Conservation (phyloP, 1,140 invertebrate genomes). For the Aporrectodea caliginosa region DNA sequence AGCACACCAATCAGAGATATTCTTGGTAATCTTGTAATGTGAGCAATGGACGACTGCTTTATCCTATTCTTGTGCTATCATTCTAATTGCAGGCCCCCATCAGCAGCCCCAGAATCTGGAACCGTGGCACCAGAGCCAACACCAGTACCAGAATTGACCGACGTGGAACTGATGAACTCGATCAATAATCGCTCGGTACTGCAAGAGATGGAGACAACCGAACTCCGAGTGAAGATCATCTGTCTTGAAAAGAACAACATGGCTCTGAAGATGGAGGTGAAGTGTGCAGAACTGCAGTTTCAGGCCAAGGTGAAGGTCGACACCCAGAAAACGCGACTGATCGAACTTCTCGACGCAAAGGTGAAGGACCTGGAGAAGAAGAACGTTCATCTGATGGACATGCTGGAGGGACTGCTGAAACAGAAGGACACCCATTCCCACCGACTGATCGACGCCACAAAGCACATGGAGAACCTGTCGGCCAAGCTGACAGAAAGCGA, state of each 20-base stretch:
- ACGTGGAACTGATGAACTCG: too few species aligned
- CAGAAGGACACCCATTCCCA: conserved; percentile 11
- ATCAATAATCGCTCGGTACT: too few species aligned
- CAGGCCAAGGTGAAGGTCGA: conserved; percentile 15
- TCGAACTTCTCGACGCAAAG: conserved; percentile 16
- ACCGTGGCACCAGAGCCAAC: too few species aligned
- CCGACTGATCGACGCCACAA: conserved; percentile 16
- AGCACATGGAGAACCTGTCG: conserved; percentile 18
- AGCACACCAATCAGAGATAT: too few species aligned
- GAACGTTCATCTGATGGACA: conserved; percentile 13
- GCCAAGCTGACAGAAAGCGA: not conserved
- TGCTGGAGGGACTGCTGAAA: conserved; percentile 15
- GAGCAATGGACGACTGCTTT: too few species aligned
- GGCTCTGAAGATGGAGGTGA: conserved; percentile 20
- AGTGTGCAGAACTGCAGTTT: conserved; percentile 23
- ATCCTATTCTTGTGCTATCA: too few species aligned
- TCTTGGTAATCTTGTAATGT: too few species aligned
- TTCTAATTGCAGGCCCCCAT: too few species aligned
- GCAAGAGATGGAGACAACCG: conserved; percentile 17
- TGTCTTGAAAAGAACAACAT: conserved; percentile 14
- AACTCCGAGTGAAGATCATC: conserved; percentile 13
- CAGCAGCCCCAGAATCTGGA: too few species aligned
- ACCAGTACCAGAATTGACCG: too few species aligned
- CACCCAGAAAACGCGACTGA: conserved; percentile 17
- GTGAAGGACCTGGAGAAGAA: conserved; percentile 6